Conservation (phyloP, 2,113 vertebrate species). For the Seriola rivoliana region DNA sequence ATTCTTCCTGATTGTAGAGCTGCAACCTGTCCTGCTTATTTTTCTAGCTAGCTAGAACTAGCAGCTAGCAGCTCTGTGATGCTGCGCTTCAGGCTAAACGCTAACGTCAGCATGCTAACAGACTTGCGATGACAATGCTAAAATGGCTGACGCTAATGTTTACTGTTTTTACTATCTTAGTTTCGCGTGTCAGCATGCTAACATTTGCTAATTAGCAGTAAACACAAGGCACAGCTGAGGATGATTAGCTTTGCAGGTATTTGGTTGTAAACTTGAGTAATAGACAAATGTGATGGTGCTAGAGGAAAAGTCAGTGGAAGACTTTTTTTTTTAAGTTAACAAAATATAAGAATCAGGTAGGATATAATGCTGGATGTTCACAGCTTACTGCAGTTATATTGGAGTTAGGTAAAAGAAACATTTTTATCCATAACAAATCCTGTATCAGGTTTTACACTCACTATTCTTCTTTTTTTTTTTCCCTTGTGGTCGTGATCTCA, state of each 20-base stretch:
- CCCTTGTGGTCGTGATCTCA: conserved; percentile 11
- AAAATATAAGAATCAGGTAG: not conserved
- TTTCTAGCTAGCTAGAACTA: no score
- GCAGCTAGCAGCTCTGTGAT: no score
- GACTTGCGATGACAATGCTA: not conserved
- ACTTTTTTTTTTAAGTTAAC: no score
- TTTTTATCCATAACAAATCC: not conserved
- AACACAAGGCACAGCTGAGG: not conserved
- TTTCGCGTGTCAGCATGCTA: not conserved
- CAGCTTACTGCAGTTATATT: not conserved
- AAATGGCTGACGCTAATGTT: not conserved
- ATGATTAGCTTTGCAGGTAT: not conserved
- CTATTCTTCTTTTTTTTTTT: not conserved
- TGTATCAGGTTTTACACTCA: not conserved
- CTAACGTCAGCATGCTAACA: not conserved
- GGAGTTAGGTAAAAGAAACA: no score
- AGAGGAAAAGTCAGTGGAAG: not conserved
- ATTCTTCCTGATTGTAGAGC: no score
- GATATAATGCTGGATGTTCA: not conserved
- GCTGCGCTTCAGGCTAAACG: not conserved
- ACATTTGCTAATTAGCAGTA: not conserved
- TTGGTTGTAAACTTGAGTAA: not conserved
- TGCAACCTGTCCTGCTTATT: no score
- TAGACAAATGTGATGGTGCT: not conserved
- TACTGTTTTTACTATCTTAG: not conserved